Conservation (phyloP, 2,113 vertebrate species). For the Arvicanthis niloticus region DNA sequence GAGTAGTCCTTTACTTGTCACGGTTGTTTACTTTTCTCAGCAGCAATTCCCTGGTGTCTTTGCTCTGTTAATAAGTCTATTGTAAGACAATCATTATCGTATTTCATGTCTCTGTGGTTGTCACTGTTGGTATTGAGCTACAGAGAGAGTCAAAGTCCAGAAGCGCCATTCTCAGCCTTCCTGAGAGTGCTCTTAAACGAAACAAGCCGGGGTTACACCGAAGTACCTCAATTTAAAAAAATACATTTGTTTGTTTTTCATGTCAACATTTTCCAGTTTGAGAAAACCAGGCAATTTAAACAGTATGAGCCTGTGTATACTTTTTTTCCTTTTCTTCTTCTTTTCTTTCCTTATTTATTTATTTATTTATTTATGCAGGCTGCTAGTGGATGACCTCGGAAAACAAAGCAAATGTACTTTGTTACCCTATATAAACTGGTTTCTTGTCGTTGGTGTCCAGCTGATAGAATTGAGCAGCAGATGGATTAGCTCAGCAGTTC, state of each 20-base stretch:
- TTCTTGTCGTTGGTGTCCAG: constrained; percentile 25
- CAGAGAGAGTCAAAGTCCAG: constrained; percentile 2
- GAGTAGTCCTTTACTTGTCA: constrained; percentile 29
- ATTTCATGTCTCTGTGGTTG: constrained; percentile 63
- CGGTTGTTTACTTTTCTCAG: constrained; percentile 32
- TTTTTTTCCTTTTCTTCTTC: not conserved
- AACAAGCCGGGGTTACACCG: not conserved
- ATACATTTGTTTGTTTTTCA: not conserved
- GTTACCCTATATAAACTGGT: not conserved
- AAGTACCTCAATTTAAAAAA: not conserved
- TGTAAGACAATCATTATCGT: not conserved
- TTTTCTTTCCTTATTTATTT: too few species aligned
- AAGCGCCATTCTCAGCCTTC: not conserved
- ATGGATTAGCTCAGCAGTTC: constrained; percentile 56
- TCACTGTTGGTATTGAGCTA: not conserved
- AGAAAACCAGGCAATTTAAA: constrained; percentile 61
- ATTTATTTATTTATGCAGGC: not conserved
- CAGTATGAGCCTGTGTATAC: not conserved
- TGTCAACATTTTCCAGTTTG: constrained; percentile 49
- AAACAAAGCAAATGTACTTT: constrained; percentile 56
- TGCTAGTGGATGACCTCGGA: not conserved
- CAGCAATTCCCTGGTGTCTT: not conserved
- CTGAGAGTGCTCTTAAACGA: constrained; percentile 46
- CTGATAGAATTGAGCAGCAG: constrained; percentile 50
- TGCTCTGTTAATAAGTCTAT: constrained; percentile 24